Percentiles rank a stretch among this genome's conserved stretches.
phyloP scores from a whole-genome alignment of 2,888 invertebrate species.

The Podabrus alpinus region DNA sequence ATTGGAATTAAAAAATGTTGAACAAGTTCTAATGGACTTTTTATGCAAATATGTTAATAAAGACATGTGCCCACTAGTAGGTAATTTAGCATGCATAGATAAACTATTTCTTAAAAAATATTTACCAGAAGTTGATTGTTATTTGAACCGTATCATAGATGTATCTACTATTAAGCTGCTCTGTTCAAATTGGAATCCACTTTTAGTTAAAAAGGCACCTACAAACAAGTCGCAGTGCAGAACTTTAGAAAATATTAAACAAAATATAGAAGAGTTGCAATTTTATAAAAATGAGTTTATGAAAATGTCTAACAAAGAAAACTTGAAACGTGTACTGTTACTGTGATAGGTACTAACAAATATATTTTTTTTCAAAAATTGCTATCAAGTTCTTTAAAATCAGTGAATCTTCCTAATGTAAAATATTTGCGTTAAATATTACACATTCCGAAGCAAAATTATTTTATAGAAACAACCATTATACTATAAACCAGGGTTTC shows the following conservation, averaged over 20 bases:
- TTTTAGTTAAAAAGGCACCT: not conserved
- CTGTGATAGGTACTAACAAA: not conserved
- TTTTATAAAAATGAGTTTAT: not conserved
- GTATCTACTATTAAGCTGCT: not conserved
- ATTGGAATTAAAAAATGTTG: not conserved
- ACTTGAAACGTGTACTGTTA: not conserved
- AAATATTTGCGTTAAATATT: too few species aligned
- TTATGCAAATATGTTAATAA: not conserved
- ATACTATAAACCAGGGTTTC: too few species aligned
- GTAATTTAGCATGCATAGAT: not conserved
- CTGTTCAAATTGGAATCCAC: not conserved
- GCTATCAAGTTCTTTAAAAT: not conserved
- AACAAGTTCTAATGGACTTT: not conserved
- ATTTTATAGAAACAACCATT: too few species aligned
- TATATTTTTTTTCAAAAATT: not conserved
- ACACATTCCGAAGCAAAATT: too few species aligned
- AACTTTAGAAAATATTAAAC: not conserved
- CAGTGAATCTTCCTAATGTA: too few species aligned
- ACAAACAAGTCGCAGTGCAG: too few species aligned
- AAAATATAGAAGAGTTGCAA: not conserved
- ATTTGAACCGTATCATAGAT: not conserved
- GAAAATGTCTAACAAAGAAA: not conserved
- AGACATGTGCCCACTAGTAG: not conserved
- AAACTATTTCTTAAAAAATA: not conserved
- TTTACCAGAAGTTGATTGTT: not conserved